These are phyloP conservation scores for Meghimatium bilineatum DNA, from an alignment of 2,888 invertebrate species.

Conservation along the genomic window DNA sequence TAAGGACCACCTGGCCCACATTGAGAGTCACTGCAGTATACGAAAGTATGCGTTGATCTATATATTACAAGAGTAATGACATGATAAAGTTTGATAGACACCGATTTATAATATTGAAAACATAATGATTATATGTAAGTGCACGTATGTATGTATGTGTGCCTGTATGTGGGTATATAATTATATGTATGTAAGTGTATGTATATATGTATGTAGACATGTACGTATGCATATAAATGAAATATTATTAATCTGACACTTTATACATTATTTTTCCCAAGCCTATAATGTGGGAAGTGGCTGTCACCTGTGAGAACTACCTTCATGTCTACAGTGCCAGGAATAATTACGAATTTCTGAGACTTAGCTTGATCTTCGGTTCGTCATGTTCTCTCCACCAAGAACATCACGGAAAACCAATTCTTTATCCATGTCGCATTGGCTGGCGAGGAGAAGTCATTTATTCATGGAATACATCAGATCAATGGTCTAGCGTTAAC, in stretches of 20 bases:
- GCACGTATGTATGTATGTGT: constrained; percentile 22
- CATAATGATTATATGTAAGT: not conserved
- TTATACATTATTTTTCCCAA: not conserved
- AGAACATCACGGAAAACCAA: not conserved
- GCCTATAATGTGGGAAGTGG: not conserved
- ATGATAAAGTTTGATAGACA: too few relatives aligned
- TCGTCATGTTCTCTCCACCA: constrained; percentile 16
- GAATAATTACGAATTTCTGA: constrained; percentile 28
- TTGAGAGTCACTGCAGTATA: too few relatives aligned
- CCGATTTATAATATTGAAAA: too few relatives aligned
- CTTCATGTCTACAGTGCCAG: constrained; percentile 31
- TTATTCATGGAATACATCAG: constrained; percentile 15
- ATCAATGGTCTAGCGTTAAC: not conserved
- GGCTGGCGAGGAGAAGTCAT: not conserved
- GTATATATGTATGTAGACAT: constrained; percentile 3
- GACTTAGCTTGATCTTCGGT: not conserved
- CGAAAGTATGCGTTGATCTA: too few relatives aligned
- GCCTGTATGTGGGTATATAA: not conserved
- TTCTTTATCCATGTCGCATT: not conserved
- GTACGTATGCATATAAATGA: constrained; percentile 1
- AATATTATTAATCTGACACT: too few relatives aligned
- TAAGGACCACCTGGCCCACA: too few relatives aligned
- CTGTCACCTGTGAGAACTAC: constrained; percentile 25
- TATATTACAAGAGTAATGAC: too few relatives aligned
- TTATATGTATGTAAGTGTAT: constrained; percentile 14